A percentile compares a stretch with the other conserved stretches of the same genome.
These are phyloP conservation scores for Caprella mutica DNA, from an alignment of 2,888 invertebrate genomes.

Conservation along the genomic window DNA sequence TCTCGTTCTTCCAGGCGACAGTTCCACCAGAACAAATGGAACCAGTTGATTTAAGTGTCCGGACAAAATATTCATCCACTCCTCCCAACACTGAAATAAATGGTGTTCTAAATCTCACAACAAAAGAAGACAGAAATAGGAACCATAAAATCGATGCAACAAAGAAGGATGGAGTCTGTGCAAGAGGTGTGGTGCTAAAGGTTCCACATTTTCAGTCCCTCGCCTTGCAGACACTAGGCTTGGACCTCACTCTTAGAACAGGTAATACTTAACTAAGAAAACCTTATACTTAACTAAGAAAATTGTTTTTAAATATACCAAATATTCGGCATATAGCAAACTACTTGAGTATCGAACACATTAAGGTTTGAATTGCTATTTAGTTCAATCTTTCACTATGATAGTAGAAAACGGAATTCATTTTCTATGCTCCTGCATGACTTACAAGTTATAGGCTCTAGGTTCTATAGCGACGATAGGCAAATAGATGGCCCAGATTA, in stretches of 20 bases:
- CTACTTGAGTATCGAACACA: too few relatives aligned
- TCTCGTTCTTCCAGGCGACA: conserved; percentile 26
- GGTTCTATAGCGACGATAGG: too few relatives aligned
- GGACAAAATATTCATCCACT: conserved; percentile 14
- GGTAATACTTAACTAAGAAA: conserved; percentile 18
- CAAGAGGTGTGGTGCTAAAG: conserved; percentile 11
- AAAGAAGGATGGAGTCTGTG: not conserved
- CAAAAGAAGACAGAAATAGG: not conserved
- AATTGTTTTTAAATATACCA: too few relatives aligned
- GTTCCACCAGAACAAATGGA: conserved; percentile 32
- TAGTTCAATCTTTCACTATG: too few relatives aligned
- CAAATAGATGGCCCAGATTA: too few relatives aligned
- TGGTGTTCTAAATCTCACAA: not conserved
- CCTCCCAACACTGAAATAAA: not conserved
- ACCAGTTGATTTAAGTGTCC: conserved; percentile 31
- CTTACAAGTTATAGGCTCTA: too few relatives aligned
- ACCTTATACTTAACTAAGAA: too few relatives aligned
- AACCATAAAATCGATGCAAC: not conserved
- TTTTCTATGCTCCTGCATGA: too few relatives aligned
- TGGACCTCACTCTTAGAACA: conserved; percentile 28
- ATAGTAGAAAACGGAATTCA: too few relatives aligned
- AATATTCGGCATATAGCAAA: too few relatives aligned
- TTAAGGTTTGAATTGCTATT: too few relatives aligned
- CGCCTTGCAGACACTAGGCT: conserved; percentile 22
- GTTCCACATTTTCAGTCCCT: conserved; percentile 16